Base-by-base conservation (phyloP, 2,888 invertebrate genomes). In the Drosophila paracracens region DNA sequence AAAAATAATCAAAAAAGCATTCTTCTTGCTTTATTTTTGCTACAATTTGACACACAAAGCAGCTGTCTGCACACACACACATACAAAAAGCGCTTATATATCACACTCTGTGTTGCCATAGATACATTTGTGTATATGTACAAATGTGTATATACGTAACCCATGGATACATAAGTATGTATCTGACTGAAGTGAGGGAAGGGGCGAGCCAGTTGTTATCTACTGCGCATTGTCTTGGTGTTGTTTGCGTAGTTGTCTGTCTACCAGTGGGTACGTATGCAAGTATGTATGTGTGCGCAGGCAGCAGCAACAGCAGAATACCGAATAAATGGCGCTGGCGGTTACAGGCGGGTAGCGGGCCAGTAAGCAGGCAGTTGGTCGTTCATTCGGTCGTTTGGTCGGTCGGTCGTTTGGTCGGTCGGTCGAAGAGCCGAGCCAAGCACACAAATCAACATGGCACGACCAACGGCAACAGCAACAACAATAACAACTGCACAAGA, bases 381-480 rank as follows among this genome's bases (percentile, higher is more conserved):
- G 57, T 29, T 64, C 40, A 56, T 46, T 78, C 51, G 46, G 53
- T 60, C 43, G 61, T 33, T 62, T 27, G 38, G 60, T 68, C 29
- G 40, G 54, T 67, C 48, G 61, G 48, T 68, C 29, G 40, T 52
- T 68, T 43, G 62, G 48, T 62, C 50, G 54, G 66, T 62, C 48
- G 46, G 56, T 59, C 70, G 71, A 68, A 58, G 60, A 67, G 65
- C 70, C 73, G 74, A 80, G 72, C 75, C 71, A 81, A 74, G 79
- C 82, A 80, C 81, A 83, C 89, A 85, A 85, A 87, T 89, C 85
- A 90, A 89, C 89, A 90, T 82, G 82, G 89, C 90, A 89, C 89
- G 89, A 90, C 85, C 90, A 89, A 82, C 89, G 85, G 82, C 87
- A 88, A 80, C 77, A 88, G 71, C 82, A 87, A 72, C 81, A 82